Evolutionary conservation across 2,888 invertebrate genomes (phyloP).

Genomic region (Pantelozetes paolii): DNA sequence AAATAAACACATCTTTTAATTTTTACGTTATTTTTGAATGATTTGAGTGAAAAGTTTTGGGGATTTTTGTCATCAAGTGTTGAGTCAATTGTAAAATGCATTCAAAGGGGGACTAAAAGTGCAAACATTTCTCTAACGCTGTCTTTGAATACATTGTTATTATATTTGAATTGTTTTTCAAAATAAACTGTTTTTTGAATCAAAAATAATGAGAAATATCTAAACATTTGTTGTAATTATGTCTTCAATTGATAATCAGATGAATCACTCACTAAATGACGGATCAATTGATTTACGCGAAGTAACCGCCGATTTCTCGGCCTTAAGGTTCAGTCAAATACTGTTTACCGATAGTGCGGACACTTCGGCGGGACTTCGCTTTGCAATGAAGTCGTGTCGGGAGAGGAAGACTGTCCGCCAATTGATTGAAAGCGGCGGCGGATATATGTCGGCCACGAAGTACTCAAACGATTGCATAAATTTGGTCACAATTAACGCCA

Average conservation of each 20-base stretch:
- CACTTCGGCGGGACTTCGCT: neutral
- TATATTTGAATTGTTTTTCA: too few relatives aligned
- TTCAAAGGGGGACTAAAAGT: too few relatives aligned
- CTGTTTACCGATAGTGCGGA: neutral
- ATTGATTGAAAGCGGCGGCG: slow-evolving; percentile 2
- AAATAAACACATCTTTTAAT: too few relatives aligned
- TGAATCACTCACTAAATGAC: neutral
- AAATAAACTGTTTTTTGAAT: too few relatives aligned
- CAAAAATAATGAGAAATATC: too few relatives aligned
- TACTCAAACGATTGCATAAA: neutral
- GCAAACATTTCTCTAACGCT: too few relatives aligned
- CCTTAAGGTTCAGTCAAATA: neutral
- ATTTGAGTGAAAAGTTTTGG: too few relatives aligned
- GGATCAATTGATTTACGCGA: neutral
- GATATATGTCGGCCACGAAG: neutral
- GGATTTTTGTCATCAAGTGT: too few relatives aligned
- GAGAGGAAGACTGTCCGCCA: neutral
- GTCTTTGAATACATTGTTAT: too few relatives aligned
- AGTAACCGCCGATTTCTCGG: neutral
- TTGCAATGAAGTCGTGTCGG: neutral
- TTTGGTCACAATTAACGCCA: slow-evolving; percentile 5
- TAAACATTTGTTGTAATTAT: too few relatives aligned
- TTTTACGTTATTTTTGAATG: too few relatives aligned
- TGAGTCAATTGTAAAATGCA: too few relatives aligned
- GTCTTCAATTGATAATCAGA: neutral